These are phyloP conservation scores for Chiroxiphia lanceolata DNA, from an alignment of 2,797 vertebrate genomes.

Conservation along the genomic window DNA sequence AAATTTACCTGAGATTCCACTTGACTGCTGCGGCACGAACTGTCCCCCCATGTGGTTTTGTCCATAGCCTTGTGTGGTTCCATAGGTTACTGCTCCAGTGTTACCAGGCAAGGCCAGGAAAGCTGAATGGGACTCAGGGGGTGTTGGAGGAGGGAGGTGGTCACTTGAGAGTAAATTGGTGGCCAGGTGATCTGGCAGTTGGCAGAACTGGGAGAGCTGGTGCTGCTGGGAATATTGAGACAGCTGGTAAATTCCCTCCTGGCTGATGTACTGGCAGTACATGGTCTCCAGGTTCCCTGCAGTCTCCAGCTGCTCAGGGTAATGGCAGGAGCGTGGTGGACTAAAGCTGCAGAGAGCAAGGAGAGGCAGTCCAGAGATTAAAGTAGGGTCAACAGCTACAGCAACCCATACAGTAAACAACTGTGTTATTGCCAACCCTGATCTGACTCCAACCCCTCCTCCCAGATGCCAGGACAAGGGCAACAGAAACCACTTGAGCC, in stretches of 20 bases:
- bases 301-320: constrained; percentile 48
- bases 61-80: constrained; percentile 73
- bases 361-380: background rate
- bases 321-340: constrained; percentile 25
- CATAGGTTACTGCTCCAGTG: constrained; percentile 71
- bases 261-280: constrained; percentile 73
- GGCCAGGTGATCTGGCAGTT: constrained; percentile 73
- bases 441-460: background rate
- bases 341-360: constrained; percentile 26
- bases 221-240: constrained; percentile 69
- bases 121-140: constrained; percentile 70
- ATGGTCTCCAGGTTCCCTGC: constrained; percentile 17
- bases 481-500: background rate
- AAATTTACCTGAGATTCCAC: constrained; percentile 72
- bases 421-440: background rate
- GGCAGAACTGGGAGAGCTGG: constrained; percentile 74
- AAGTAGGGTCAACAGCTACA: background rate
- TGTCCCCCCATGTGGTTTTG: constrained; percentile 73
- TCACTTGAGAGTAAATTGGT: constrained; percentile 66
- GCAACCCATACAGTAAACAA: background rate
- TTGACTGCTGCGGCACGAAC: constrained; percentile 76
- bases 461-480: background rate
- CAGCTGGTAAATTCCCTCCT: constrained; percentile 49
- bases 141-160: constrained; percentile 75
- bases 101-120: constrained; percentile 78